Conservation (phyloP, 2,888 invertebrate genomes). For the Carcina quercana region DNA sequence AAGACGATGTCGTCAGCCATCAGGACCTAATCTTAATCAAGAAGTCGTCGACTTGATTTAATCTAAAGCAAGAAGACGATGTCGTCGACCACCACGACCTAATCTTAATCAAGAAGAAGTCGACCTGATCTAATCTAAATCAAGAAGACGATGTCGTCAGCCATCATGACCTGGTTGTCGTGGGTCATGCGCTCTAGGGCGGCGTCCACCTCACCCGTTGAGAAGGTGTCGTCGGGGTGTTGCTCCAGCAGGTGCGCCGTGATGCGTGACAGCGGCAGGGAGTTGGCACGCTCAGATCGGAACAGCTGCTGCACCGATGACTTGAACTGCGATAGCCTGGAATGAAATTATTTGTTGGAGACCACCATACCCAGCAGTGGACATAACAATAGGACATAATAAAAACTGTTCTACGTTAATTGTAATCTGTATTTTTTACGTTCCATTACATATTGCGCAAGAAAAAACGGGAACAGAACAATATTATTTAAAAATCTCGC, state of each 20-base stretch:
- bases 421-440: no score
- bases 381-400: no score
- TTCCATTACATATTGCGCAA: no score
- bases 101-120: no score
- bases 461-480: no score
- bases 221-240: conserved; percentile 74
- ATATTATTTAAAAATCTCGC: no score
- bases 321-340: conserved; percentile 80
- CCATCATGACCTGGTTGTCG: conserved; percentile 94
- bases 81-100: background rate
- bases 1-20: background rate
- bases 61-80: background rate
- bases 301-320: conserved; percentile 83
- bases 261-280: conserved; percentile 79
- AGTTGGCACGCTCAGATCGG: conserved; percentile 84
- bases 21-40: background rate
- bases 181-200: conserved; percentile 90
- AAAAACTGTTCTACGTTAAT: no score
- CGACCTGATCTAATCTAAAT: no score
- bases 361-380: no score
- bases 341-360: background rate
- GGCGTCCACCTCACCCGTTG: conserved; percentile 80
- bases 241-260: conserved; percentile 78
- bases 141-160: conserved; percentile 87
- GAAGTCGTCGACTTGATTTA: no score